Evolutionary conservation across 2,888 invertebrate genomes (phyloP).

Genomic region (Chrysina gloriosa): DNA sequence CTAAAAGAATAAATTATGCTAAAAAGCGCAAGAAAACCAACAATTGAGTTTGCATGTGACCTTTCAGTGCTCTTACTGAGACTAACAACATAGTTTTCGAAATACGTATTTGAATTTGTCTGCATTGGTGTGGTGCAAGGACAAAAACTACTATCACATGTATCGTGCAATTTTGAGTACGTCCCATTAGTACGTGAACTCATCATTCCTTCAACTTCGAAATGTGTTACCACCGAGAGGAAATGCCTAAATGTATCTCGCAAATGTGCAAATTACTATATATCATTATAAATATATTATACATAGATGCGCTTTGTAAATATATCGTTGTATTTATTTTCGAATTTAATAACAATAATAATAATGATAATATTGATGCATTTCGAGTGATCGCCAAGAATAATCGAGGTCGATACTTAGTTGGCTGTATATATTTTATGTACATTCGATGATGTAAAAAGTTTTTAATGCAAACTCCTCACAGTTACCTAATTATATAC

Average conservation of each 20-base stretch:
- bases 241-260: conserved; percentile 31
- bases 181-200: too few species aligned
- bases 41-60: too few species aligned
- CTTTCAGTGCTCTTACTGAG: too few species aligned
- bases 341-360: neutral
- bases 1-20: too few species aligned
- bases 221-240: neutral
- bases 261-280: conserved; percentile 41
- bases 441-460: conserved; percentile 22
- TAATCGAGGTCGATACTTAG: neutral
- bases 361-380: neutral
- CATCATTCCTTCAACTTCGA: neutral
- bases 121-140: too few species aligned
- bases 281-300: conserved; percentile 37
- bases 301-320: conserved; percentile 50
- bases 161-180: too few species aligned
- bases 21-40: too few species aligned
- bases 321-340: conserved; percentile 41
- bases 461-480: conserved; percentile 49
- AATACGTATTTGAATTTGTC: too few species aligned
- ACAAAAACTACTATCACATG: too few species aligned
- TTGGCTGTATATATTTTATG: conserved; percentile 44
- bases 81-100: too few species aligned
- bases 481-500: conserved; percentile 60
- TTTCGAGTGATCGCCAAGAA: neutral